phyloP scores from a whole-genome alignment of 2,888 invertebrate genomes.

The Drosophila suboccidentalis region DNA sequence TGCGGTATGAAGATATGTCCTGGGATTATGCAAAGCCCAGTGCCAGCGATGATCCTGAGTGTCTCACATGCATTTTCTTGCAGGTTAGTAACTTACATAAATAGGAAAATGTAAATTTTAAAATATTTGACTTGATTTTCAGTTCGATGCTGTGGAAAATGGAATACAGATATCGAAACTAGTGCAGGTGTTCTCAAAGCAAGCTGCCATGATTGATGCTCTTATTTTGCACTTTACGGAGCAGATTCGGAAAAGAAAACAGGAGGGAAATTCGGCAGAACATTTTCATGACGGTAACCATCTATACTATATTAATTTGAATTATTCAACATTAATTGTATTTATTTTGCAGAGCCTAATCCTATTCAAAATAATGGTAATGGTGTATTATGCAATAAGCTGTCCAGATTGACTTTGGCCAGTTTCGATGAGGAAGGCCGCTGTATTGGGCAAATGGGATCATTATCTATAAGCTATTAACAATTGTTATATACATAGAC shows the following conservation, averaged over 20 bases:
- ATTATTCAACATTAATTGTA: neutral
- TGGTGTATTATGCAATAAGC: conserved; percentile 91
- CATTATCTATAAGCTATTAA: conserved; percentile 90
- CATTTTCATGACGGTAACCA: conserved; percentile 85
- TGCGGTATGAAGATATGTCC: conserved; percentile 95
- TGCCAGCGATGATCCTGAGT: conserved; percentile 92
- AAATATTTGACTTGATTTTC: conserved; percentile 26
- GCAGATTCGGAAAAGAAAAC: conserved; percentile 89
- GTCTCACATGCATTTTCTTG: conserved; percentile 95
- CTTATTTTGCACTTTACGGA: conserved; percentile 93
- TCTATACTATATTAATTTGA: neutral
- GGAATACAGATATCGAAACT: conserved; percentile 85
- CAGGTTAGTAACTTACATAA: conserved; percentile 87
- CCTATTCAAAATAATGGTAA: conserved; percentile 85
- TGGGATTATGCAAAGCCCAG: conserved; percentile 97
- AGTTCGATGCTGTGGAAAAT: conserved; percentile 86
- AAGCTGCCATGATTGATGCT: conserved; percentile 95
- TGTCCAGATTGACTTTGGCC: conserved; percentile 93
- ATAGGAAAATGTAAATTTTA: neutral
- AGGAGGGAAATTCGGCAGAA: conserved; percentile 85
- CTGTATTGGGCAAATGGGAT: conserved; percentile 95
- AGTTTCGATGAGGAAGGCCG: conserved; percentile 96
- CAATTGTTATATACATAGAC: conserved; percentile 63
- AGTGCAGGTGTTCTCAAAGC: conserved; percentile 87
- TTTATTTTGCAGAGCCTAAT: conserved; percentile 83